Evolutionary conservation across 2,797 vertebrate species (phyloP).

Genomic region (Sternotherus odoratus): DNA sequence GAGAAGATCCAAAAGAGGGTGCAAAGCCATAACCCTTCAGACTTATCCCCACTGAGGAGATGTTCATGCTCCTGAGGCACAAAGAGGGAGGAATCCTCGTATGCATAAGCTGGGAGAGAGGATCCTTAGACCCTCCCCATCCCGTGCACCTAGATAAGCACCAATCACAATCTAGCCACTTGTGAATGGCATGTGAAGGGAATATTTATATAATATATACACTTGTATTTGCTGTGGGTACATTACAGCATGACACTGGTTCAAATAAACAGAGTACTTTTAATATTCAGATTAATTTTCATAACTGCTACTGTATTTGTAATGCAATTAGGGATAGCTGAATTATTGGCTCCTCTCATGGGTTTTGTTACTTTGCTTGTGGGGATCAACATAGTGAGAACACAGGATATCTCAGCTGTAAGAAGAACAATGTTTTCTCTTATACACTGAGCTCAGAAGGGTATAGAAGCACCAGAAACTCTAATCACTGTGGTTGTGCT

Average conservation of each 20-base stretch:
- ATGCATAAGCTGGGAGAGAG: background rate
- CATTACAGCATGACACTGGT: background rate
- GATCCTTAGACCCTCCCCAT: background rate
- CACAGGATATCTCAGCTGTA: background rate
- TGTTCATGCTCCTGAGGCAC: background rate
- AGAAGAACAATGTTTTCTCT: slow-evolving; percentile 10
- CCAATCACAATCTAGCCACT: background rate
- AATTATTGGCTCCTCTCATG: rapidly evolving
- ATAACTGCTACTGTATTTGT: background rate
- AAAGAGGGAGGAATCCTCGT: too few relatives aligned
- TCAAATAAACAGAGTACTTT: background rate
- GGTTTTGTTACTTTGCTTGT: background rate
- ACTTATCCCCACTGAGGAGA: background rate
- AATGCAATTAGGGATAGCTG: background rate
- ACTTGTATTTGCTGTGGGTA: background rate
- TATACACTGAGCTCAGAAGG: slow-evolving; percentile 17
- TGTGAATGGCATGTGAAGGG: background rate
- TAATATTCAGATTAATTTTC: background rate
- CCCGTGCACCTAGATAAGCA: background rate
- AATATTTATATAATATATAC: background rate
- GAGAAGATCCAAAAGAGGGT: background rate
- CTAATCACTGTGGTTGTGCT: slow-evolving; percentile 30
- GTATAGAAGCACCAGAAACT: slow-evolving; percentile 30
- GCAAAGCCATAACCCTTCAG: background rate
- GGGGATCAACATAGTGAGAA: background rate